A percentile compares a stretch with the other conserved stretches of the same genome.
Evolutionary conservation across 2,113 vertebrate genomes (phyloP).

Genomic region (Jacana jacana): DNA sequence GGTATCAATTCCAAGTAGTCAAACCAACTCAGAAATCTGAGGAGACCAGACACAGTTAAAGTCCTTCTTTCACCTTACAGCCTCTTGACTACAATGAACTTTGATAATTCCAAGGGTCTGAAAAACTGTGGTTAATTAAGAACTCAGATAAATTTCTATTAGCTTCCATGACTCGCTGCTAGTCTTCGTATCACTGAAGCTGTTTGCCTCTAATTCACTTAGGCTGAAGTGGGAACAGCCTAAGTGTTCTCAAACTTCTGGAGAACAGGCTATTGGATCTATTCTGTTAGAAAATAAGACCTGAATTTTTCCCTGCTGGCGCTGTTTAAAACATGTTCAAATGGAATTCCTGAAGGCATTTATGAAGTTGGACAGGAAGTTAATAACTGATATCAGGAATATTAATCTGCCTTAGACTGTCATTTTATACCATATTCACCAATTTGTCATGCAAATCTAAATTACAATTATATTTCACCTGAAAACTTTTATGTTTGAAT

Average conservation of each 20-base stretch:
- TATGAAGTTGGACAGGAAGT: neutral
- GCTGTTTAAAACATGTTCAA: neutral
- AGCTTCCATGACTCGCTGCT: neutral
- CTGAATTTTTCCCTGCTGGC: neutral
- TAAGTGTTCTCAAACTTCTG: too few relatives aligned
- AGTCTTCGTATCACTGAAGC: neutral
- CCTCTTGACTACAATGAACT: neutral
- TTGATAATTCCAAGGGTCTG: neutral
- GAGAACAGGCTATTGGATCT: neutral
- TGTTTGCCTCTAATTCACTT: neutral
- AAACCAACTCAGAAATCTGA: neutral
- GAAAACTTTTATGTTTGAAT: neutral
- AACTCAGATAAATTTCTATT: neutral
- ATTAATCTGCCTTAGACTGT: neutral
- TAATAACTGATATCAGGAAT: neutral
- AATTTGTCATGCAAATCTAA: neutral
- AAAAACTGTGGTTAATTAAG: neutral
- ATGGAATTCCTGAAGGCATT: neutral
- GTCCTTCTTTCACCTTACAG: neutral
- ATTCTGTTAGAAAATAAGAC: neutral
- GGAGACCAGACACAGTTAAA: neutral
- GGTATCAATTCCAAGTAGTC: neutral
- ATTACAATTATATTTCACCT: neutral
- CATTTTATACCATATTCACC: neutral
- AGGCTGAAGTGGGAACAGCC: neutral